Base-by-base conservation (phyloP, 2,797 vertebrate species). In the Petrocephalus schoutedeni region DNA sequence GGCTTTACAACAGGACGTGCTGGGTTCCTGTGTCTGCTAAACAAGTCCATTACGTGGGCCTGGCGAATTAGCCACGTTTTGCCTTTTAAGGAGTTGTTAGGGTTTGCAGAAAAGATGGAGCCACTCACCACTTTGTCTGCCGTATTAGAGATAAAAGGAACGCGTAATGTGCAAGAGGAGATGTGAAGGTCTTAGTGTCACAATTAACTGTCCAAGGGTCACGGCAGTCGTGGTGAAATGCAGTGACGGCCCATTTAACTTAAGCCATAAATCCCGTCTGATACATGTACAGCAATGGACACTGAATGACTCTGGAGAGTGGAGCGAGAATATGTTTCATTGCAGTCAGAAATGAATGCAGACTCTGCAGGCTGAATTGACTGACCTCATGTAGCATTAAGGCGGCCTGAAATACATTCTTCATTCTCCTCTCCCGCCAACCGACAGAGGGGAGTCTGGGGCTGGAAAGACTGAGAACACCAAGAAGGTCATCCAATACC, bases 381-480 rank as follows among this genome's bases (percentile, higher is more conserved):
- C 67, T 74, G 32, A 74, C 14, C 32, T 74, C 16, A 49, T 80
- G 74, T 32, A 51, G 41, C 23, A 28, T 16, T 61, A 10, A 16
- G 51, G 82, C 45, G 0, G 4, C 19, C 56, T 16, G 54, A n/a
- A 57, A 82, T 59, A 2, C 12, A 28, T 41, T 3, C 58, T 32
- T 85, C 58, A 36, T 71, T 28, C 51, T 41, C 2, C 49, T 88
- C 51, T 21, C 87, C 74, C 49, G 19, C 74, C 9, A 57, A 90
- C 89, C 86, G 89, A 88, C 89, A 99, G 98, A 87, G 98, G 98
- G 23, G 98, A 99, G 95, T 99, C 98, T 64, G 98, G 98, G 86
- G 98, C 98, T 0, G 98, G 98, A 32, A 99, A 99, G 93, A 99
- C 98, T 0, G 98, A 99, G 92, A 99, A 99, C 91, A 99, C 98